Conservation (phyloP, 2,888 invertebrate genomes). For the Pegoplata infirma region DNA sequence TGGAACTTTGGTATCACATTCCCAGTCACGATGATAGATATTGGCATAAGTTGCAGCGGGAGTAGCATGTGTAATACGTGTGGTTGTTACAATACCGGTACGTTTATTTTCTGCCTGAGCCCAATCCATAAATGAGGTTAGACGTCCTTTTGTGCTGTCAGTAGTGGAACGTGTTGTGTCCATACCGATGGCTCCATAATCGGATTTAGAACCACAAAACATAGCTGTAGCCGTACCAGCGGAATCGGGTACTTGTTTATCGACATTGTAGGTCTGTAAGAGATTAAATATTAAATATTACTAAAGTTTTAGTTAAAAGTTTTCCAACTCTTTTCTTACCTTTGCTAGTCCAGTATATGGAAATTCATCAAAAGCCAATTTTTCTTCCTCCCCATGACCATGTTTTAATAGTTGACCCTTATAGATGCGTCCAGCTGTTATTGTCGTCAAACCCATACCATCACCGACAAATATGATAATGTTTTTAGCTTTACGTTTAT, state of each 20-base stretch:
- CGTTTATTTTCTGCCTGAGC: conserved; percentile 81
- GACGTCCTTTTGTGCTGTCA: conserved; percentile 77
- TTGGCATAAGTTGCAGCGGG: conserved; percentile 82
- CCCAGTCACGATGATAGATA: conserved; percentile 81
- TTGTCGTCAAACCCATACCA: conserved; percentile 83
- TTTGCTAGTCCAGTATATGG: conserved; percentile 82
- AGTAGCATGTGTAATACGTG: conserved; percentile 83
- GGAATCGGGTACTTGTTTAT: conserved; percentile 84
- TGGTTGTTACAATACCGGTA: conserved; percentile 84
- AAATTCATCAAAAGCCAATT: conserved; percentile 82
- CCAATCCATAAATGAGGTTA: conserved; percentile 80
- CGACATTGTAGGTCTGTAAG: conserved; percentile 84
- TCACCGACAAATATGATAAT: conserved; percentile 84
- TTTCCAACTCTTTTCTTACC: conserved; percentile 76
- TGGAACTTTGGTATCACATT: conserved; percentile 79
- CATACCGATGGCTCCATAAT: conserved; percentile 80
- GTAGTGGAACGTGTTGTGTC: conserved; percentile 70
- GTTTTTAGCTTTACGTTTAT: conserved; percentile 80
- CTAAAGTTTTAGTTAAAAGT: neutral
- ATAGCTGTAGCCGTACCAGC: conserved; percentile 85
- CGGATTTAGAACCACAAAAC: conserved; percentile 82
- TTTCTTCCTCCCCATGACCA: conserved; percentile 80
- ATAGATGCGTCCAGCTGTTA: conserved; percentile 82
- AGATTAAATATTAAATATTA: neutral
- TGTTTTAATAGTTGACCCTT: conserved; percentile 79